Conservation (phyloP, 2,888 invertebrate genomes). For the Bombyx huttoni region DNA sequence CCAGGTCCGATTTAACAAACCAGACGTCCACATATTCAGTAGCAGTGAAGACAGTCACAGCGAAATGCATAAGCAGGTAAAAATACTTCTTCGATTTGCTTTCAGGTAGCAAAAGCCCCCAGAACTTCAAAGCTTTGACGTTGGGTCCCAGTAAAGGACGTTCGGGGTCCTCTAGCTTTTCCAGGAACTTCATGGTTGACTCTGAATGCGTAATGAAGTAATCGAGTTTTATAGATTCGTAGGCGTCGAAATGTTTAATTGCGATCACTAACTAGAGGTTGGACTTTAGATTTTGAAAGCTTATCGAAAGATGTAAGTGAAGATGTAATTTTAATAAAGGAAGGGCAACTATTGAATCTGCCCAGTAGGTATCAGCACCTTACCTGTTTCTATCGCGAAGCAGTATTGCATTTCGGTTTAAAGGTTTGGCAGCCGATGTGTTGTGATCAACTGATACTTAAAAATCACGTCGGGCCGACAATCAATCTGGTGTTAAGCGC, state of each 20-base stretch:
- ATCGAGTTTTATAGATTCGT: not conserved
- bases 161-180: slow-evolving; percentile 41
- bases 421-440: too few species aligned
- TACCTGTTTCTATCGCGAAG: too few species aligned
- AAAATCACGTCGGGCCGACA: too few species aligned
- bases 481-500: too few species aligned
- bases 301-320: not conserved
- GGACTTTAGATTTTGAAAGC: not conserved
- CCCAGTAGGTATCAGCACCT: too few species aligned
- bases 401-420: too few species aligned
- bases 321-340: not conserved
- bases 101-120: slow-evolving; percentile 49
- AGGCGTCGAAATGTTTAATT: slow-evolving; percentile 1
- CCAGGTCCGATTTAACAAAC: slow-evolving; percentile 45
- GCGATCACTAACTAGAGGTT: slow-evolving; percentile 1
- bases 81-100: slow-evolving; percentile 23
- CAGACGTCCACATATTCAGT: slow-evolving; percentile 52
- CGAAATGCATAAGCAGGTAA: slow-evolving; percentile 38
- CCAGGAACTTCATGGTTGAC: slow-evolving; percentile 9
- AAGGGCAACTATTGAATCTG: not conserved
- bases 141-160: slow-evolving; percentile 52
- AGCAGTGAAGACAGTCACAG: slow-evolving; percentile 36
- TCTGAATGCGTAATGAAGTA: not conserved
- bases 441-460: too few species aligned
- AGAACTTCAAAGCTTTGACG: slow-evolving; percentile 42